These are phyloP conservation scores for Istiophorus platypterus DNA, from an alignment of 2,113 vertebrate genomes.

Conservation along the genomic window DNA sequence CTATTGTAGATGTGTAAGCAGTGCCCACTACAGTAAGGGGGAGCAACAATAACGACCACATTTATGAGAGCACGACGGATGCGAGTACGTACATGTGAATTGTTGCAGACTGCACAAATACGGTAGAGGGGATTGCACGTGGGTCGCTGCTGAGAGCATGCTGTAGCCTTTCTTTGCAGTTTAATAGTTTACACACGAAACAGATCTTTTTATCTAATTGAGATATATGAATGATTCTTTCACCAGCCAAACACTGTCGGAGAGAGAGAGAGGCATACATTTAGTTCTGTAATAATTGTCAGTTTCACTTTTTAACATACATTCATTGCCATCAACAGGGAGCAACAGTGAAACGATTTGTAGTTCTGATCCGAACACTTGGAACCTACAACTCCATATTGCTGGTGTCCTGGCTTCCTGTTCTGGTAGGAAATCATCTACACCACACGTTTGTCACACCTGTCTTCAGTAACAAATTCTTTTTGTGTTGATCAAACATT, in stretches of 20 bases:
- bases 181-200: neutral
- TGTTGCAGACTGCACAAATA: no score
- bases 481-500: neutral
- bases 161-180: neutral
- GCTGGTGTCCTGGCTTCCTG: conserved; percentile 98
- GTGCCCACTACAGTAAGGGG: no score
- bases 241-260: neutral
- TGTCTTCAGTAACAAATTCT: neutral
- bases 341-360: conserved; percentile 97
- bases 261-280: no score
- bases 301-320: neutral
- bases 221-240: neutral
- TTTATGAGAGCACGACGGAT: no score
- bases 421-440: conserved; percentile 81
- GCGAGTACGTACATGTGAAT: no score
- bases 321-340: conserved; percentile 73
- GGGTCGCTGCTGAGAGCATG: neutral
- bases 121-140: no score
- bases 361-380: conserved; percentile 97
- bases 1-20: no score
- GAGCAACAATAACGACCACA: no score
- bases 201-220: neutral
- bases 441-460: neutral
- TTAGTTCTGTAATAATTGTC: neutral
- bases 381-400: conserved; percentile 97